Base-by-base conservation (phyloP, 2,113 vertebrate species). In the Ondatra zibethicus region DNA sequence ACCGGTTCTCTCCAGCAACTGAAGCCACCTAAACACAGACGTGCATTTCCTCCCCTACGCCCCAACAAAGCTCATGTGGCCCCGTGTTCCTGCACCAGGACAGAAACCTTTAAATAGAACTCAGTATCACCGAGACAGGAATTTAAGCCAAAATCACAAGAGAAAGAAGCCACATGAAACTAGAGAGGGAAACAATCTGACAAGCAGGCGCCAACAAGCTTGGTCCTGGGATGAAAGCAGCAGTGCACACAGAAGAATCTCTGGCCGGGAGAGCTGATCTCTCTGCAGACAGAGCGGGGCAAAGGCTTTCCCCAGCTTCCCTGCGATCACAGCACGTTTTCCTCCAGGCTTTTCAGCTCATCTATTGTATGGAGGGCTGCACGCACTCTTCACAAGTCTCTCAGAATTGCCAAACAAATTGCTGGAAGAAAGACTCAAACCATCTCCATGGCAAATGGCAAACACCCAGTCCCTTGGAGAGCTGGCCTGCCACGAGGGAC, bases 331-430 rank as follows among this genome's bases (percentile, higher is more conserved):
- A 98, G 68, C 5, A 45, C 68, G 39, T 89, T 97, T 97, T 78
- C 90, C 96, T 95, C 92, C 91, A 52, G 31, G 95, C 47, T n/a
- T 96, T 75, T 87, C 7, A 31, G 91, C 70, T 96, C 42, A 75
- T 92, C 19, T 58, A 33, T 92, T 80, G 76, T 33, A 89, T 16
- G 21, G 42, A 0, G 0, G n/a, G 5, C 36, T 36, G 86, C 96
- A 91, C 92, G 97, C 1, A 19, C 94, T 97, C 85, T 97, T 81
- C 88, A 95, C 93, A 96, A 96, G 39, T 85, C 73, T 96, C 65
- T 81, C 16, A 95, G 91, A 98, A 97, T 63, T 42, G 73, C 78
- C 97, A 36, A 96, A 87, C 39, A 5, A 93, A 94, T 55, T 91
- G 66, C 77, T 90, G 94, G 92, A 66, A 91, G 65, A 68, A 66